phyloP scores from a whole-genome alignment of 2,113 vertebrate genomes.

The Ageneiosus marmoratus region DNA sequence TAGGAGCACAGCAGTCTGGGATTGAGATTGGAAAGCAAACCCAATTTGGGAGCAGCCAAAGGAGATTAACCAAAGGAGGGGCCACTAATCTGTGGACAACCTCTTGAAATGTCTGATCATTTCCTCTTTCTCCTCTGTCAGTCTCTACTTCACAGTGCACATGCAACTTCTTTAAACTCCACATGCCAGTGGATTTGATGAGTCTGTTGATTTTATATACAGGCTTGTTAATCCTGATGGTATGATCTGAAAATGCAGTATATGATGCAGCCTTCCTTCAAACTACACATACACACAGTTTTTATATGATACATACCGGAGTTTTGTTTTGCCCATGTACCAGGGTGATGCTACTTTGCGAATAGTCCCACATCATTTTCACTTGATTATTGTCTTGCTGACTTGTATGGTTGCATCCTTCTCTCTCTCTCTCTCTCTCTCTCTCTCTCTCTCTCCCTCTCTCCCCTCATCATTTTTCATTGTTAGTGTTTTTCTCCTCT shows the following conservation, averaged over 20 bases:
- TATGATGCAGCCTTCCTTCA: not conserved
- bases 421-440: conserved; percentile 27
- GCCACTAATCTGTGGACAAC: conserved; percentile 75
- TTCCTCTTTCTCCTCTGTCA: conserved; percentile 11
- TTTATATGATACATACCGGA: not conserved
- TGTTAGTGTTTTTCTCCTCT: conserved; percentile 50
- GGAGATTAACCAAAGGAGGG: conserved; percentile 74
- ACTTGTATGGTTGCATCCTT: conserved; percentile 39
- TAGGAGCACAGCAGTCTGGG: conserved; percentile 58
- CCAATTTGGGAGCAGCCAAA: conserved; percentile 70
- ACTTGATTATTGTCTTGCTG: conserved; percentile 27
- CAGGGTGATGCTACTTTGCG: not conserved
- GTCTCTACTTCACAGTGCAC: conserved; percentile 13
- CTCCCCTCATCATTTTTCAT: conserved; percentile 39
- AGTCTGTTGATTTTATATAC: conserved; percentile 53
- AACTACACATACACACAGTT: not conserved
- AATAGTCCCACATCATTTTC: not conserved
- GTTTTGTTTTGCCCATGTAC: not conserved
- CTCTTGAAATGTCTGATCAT: conserved; percentile 63
- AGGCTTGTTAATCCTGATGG: conserved; percentile 66
- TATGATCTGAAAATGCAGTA: conserved; percentile 69
- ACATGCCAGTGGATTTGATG: conserved; percentile 71
- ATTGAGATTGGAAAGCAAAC: conserved; percentile 71
- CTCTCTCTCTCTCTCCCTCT: conserved; percentile 10
- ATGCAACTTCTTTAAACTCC: conserved; percentile 66